Evolutionary conservation across 2,888 invertebrate genomes (phyloP).

Genomic region (Ectropis crepuscularia): DNA sequence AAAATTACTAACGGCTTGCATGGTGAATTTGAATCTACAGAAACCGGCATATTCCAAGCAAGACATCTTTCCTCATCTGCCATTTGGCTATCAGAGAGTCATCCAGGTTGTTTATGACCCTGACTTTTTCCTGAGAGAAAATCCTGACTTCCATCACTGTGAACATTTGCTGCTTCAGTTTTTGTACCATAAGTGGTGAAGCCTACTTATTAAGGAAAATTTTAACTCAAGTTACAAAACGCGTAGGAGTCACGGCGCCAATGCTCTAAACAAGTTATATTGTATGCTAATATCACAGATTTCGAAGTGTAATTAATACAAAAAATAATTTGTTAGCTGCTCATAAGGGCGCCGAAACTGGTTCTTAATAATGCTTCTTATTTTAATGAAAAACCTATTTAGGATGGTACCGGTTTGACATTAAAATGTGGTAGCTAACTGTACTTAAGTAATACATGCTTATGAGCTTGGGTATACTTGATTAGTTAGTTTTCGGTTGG

Average conservation of each 20-base stretch:
- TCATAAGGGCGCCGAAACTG: conserved; percentile 64
- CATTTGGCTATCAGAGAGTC: too few relatives aligned
- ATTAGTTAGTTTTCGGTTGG: not conserved
- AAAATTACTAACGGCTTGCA: too few relatives aligned
- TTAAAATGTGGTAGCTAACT: conserved; percentile 38
- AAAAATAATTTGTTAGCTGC: conserved; percentile 66
- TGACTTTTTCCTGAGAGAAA: too few relatives aligned
- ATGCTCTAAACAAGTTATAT: conserved; percentile 66
- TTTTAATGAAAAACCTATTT: conserved; percentile 43
- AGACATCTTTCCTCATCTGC: too few relatives aligned
- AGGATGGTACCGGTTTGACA: conserved; percentile 45
- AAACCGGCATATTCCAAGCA: too few relatives aligned
- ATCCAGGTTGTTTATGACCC: too few relatives aligned
- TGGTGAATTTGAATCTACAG: too few relatives aligned
- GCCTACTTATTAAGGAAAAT: conserved; percentile 33
- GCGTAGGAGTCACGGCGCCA: conserved; percentile 71
- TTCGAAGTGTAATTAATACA: conserved; percentile 76
- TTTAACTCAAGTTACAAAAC: conserved; percentile 31
- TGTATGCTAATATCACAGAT: conserved; percentile 76
- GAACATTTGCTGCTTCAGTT: too few relatives aligned
- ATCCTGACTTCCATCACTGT: too few relatives aligned
- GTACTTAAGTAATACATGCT: conserved; percentile 28
- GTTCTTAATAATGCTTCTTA: conserved; percentile 54
- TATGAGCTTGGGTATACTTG: not conserved
- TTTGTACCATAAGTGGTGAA: conserved; percentile 13